Conservation (phyloP, 2,888 invertebrate species). For the Oasisia sp. region DNA sequence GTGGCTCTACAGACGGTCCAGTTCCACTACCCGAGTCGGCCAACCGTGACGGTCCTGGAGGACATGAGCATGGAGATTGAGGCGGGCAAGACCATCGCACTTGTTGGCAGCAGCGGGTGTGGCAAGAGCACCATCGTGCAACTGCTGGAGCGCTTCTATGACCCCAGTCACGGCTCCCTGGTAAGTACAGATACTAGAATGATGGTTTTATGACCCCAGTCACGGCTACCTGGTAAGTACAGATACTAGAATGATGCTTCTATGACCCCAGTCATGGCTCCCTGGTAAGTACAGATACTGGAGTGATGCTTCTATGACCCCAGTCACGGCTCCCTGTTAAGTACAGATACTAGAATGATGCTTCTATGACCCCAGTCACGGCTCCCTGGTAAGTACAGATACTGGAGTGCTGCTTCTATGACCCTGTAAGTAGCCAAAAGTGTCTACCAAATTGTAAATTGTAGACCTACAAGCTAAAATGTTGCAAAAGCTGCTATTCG, state of each 20-base stretch:
- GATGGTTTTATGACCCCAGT: background rate
- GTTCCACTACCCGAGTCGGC: conserved; percentile 62
- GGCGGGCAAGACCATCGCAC: conserved; percentile 40
- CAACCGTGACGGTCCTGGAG: conserved; percentile 52
- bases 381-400: background rate
- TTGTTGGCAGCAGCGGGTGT: conserved; percentile 78
- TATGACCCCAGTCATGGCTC: too few species aligned
- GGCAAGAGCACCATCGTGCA: conserved; percentile 88
- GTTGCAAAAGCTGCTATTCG: too few species aligned
- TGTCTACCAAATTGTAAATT: too few species aligned
- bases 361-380: background rate
- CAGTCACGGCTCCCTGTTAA: background rate
- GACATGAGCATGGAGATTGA: conserved; percentile 57
- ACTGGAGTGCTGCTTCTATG: background rate
- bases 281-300: background rate
- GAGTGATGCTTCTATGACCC: background rate
- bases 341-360: background rate
- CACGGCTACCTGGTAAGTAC: background rate
- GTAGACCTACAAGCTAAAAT: too few species aligned
- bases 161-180: conserved; percentile 46
- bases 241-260: background rate
- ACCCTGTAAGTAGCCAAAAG: too few species aligned
- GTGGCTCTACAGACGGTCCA: conserved; percentile 55
- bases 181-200: conserved; percentile 66
- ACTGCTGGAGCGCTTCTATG: conserved; percentile 83